Conservation (phyloP, 1,140 invertebrate species). For the Scaptomyza pallida region DNA sequence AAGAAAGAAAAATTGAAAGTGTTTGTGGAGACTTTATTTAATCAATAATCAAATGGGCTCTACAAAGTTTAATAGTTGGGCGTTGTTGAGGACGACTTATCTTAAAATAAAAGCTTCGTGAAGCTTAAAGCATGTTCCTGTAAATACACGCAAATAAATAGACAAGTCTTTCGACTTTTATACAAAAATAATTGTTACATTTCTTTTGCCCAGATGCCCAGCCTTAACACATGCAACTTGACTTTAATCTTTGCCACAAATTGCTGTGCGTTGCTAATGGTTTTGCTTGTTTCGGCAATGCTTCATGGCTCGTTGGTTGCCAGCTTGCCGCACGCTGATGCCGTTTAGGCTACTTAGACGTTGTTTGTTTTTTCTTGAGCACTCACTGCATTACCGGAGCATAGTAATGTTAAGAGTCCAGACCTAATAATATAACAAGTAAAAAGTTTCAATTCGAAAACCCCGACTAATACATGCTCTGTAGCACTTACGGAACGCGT, state of each 20-base stretch:
- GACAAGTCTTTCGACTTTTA: neutral
- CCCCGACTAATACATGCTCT: too few relatives aligned
- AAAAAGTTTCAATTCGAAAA: too few relatives aligned
- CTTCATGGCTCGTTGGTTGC: slow-evolving; percentile 59
- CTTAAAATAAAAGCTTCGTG: neutral
- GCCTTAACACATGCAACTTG: slow-evolving; percentile 55
- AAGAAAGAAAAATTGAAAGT: too few relatives aligned
- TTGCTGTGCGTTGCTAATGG: slow-evolving; percentile 46
- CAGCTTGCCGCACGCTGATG: slow-evolving; percentile 12
- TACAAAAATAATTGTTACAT: slow-evolving; percentile 60
- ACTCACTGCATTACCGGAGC: neutral
- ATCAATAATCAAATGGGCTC: neutral
- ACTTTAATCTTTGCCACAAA: slow-evolving; percentile 38
- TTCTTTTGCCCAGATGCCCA: slow-evolving; percentile 48
- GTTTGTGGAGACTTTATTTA: slow-evolving; percentile 15
- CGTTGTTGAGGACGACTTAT: slow-evolving; percentile 14
- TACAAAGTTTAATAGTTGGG: slow-evolving; percentile 32
- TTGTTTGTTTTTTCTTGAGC: neutral
- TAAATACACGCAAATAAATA: neutral
- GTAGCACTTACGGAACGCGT: too few relatives aligned
- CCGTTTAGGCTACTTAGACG: slow-evolving; percentile 29
- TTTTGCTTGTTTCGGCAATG: slow-evolving; percentile 35
- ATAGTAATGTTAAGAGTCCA: neutral
- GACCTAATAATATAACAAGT: too few relatives aligned
- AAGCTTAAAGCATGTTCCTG: neutral